phyloP scores from a whole-genome alignment of 2,888 invertebrate species.

The Escarpia spicata region DNA sequence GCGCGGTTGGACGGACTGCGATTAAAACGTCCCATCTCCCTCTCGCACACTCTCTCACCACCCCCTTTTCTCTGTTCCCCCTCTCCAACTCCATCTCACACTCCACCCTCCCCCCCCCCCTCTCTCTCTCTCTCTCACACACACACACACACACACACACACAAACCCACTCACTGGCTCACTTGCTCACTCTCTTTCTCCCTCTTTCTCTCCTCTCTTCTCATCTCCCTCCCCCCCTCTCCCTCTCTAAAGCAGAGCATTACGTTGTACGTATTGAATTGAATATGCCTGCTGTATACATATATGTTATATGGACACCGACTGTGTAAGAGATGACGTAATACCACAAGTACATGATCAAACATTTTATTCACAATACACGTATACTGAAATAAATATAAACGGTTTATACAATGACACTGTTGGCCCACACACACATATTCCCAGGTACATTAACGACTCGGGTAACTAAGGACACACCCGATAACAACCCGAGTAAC shows the following conservation, averaged over 20 bases:
- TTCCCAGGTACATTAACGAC: background rate
- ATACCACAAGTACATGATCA: background rate
- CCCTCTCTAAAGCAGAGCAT: no score
- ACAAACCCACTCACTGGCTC: no score
- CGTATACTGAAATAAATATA: background rate
- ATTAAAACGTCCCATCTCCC: background rate
- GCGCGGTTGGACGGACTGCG: background rate
- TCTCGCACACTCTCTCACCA: no score
- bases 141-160: no score
- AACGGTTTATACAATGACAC: conserved; percentile 10
- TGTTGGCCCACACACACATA: background rate
- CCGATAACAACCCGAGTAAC: background rate
- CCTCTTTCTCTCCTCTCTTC: background rate
- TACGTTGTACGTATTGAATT: background rate
- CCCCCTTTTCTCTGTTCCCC: no score
- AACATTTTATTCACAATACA: background rate
- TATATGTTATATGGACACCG: background rate
- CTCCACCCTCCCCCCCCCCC: no score
- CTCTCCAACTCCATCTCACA: no score
- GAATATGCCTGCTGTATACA: background rate
- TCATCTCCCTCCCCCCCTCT: background rate
- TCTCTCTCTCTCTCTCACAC: no score
- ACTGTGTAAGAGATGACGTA: background rate
- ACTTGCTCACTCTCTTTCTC: no score
- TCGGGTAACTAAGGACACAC: no score